Conservation (phyloP, 1,140 invertebrate species). For the Charaxes varanes region DNA sequence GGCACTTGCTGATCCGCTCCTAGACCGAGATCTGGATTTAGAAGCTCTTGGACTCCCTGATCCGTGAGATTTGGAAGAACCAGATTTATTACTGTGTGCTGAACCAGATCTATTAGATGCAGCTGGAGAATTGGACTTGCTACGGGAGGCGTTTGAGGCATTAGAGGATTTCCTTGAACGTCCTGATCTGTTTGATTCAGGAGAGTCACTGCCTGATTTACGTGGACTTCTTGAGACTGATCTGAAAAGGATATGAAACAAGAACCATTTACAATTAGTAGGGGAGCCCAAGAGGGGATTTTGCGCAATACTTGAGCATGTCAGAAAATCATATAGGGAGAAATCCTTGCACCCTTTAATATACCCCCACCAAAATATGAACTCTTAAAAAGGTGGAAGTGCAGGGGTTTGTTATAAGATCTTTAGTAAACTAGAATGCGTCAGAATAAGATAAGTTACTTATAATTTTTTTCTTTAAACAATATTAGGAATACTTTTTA, state of each 20-base stretch:
- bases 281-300: too few relatives aligned
- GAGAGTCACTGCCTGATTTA: conserved; percentile 59
- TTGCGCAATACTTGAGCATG: too few relatives aligned
- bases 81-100: conserved; percentile 54
- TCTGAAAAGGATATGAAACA: conserved; percentile 35
- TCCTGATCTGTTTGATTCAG: conserved; percentile 47
- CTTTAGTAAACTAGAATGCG: too few relatives aligned
- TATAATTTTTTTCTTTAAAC: too few relatives aligned
- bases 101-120: conserved; percentile 55
- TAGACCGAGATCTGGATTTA: conserved; percentile 41
- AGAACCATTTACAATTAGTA: too few relatives aligned
- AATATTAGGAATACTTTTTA: too few relatives aligned
- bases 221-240: conserved; percentile 57
- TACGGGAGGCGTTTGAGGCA: conserved; percentile 58
- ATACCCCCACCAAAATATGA: too few relatives aligned
- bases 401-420: too few relatives aligned
- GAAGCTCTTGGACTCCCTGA: conserved; percentile 47
- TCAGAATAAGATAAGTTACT: too few relatives aligned
- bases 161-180: conserved; percentile 49
- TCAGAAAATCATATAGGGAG: background rate
- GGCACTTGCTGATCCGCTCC: conserved; percentile 48
- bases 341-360: too few relatives aligned
- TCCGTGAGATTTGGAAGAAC: conserved; percentile 56
- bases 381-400: too few relatives aligned
- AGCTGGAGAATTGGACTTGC: conserved; percentile 61